Evolutionary conservation across 64 coral and sea anemone species (phyloP).

Genomic region (Acropora tenuis): DNA sequence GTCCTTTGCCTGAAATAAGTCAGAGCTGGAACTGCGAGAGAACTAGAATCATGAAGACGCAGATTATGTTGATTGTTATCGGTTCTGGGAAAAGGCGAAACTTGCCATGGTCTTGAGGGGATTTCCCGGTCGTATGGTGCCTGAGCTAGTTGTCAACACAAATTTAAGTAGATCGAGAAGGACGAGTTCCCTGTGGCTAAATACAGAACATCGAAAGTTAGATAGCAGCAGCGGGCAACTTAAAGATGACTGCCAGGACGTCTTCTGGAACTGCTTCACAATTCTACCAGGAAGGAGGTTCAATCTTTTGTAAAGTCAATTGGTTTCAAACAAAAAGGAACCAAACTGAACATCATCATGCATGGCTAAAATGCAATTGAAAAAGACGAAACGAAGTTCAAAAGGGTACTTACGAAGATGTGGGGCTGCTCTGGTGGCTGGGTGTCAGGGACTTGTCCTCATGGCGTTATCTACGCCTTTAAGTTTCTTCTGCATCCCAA

Average conservation of each 20-base stretch:
- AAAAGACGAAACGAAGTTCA: conserved; percentile 63
- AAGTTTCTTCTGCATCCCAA: conserved; percentile 71
- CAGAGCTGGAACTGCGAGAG: conserved; percentile 27
- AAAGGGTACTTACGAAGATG: conserved; percentile 54
- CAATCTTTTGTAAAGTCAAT: conserved; percentile 32
- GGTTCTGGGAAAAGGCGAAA: conserved; percentile 47
- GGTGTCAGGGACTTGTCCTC: conserved; percentile 40
- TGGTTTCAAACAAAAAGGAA: conserved; percentile 36
- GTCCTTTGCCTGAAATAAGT: conserved; percentile 29
- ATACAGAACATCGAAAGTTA: conserved; percentile 65
- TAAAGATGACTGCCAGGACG: conserved; percentile 62
- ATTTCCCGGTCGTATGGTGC: conserved; percentile 13
- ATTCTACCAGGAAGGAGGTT: conserved; percentile 31
- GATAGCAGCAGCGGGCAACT: conserved; percentile 26
- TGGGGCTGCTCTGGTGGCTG: conserved; percentile 42
- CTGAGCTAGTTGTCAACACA: conserved; percentile 31
- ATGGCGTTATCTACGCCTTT: conserved; percentile 57
- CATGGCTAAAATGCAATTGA: conserved; percentile 30
- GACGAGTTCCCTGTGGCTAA: conserved; percentile 33
- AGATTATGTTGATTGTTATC: conserved; percentile 18
- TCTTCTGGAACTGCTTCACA: conserved; percentile 51
- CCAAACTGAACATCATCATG: conserved; percentile 61
- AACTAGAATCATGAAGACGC: background rate
- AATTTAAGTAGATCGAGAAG: conserved; percentile 20
- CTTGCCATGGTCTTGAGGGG: conserved; percentile 43